Evolutionary conservation across 37 sponge, comb jelly and placozoan genomes (phyloP), one percentile per base, ranked within the genome.

Genomic region (Ianthella basta): DNA sequence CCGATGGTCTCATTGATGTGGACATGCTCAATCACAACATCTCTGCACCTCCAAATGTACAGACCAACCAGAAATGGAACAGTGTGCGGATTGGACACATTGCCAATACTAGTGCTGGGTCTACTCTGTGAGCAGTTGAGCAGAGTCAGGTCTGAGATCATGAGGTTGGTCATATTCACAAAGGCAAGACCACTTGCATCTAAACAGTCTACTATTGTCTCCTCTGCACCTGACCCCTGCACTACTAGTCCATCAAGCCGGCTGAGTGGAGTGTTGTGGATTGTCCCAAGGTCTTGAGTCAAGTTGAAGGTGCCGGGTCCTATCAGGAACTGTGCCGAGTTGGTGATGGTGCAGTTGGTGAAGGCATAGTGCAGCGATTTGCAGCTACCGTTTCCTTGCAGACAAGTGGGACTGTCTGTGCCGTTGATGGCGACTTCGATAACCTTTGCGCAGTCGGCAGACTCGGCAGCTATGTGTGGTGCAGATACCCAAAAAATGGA

Each of bases 111-210:
- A 2, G 70, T 69, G 34, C 70, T 69, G 29, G 70, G 70, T 32
- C 70, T n/a, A 32, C 29, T 69, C 33, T 69, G 34, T 34, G 34
- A 32, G 34, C 70, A 69, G 27, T 30, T n/a, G 34, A 69, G 15
- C 29, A 69, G 34, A 1, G 70, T 34, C 33, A 69, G 70, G 32
- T 69, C 34, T 18, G 70, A 69, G 70, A 69, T 69, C 35, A 13
- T 69, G 34, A 69, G 33, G 34, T 69, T 69, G 29, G 70, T 69
- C 70, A 69, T 69, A 30, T 69, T 69, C 70, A 69, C 70, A 69
- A 69, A 69, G 19, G 70, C 70, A 69, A 69, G 34, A 18, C 70
- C 70, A 69, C 29, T 18, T 4, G 32, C 70, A 32, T 33, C 25
- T 30, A 33, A 69, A 69, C 70, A 69, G 70, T n/a, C 4, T 18